Evolutionary conservation across 2,888 invertebrate genomes (phyloP), one percentile per base, ranked within the genome.

Genomic region (Syrista parreyssii): DNA sequence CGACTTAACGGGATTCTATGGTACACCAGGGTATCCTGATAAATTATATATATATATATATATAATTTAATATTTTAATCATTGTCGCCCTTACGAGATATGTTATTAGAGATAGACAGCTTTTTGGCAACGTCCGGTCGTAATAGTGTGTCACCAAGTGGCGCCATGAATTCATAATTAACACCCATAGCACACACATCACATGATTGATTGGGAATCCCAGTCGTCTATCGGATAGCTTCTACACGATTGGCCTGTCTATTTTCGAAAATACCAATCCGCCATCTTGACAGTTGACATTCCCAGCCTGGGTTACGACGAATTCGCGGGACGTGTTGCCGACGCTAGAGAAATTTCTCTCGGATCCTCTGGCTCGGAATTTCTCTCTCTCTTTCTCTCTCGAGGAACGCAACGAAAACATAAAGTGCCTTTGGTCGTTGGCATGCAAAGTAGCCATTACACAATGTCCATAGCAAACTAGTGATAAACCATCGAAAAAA

Each of bases 321-420:
- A 71, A 71, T 71, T 71, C 71, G 71, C 31, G 12, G 71, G 33
- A 33, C 31, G 23, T 74, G 30, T 74, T 33, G 74, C 35, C 74
- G 74, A 34, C 33, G 74, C 31, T 74, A 23, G 74, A 74, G 74
- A 74, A 74, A 74, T 74, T 36, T 74, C 74, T 74, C 74, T 34
- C 36, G 35, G 33, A 32, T 33, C 68, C 32, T 74, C 73, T 15
- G 68, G 68, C 40, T 73, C 31, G 31, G 68, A 15, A 31, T 68
- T 74, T 75, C 75, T 35, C 0, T 68, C 32, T 12, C 23, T n/a
- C 36, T 30, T 31, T 12, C 35, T 74, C 55, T 73, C 68, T 75
- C 2, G 71, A 71, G 23, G 33, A 71, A 31, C 32, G 31, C 33
- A 55, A 55, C 55, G 55, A 55, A 55, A 55, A 55, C 55, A 55